A percentile compares a stretch with the other conserved stretches of the same genome.
Evolutionary conservation across 2,113 vertebrate genomes (phyloP).

Genomic region (Ceratotherium simum): DNA sequence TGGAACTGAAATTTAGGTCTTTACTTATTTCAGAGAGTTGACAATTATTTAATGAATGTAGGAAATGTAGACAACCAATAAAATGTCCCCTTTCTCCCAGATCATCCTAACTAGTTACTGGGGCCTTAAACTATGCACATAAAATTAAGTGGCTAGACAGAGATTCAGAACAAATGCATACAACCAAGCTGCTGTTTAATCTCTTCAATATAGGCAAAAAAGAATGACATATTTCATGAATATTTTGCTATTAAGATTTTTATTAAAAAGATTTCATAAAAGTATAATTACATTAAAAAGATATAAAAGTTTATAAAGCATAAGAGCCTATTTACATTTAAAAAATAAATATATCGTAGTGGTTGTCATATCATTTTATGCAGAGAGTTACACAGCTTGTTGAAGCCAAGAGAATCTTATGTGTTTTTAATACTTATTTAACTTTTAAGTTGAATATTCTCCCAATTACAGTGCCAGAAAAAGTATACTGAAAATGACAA

Average conservation of each 20-base stretch:
- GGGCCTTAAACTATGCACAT: not conserved
- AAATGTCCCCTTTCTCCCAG: not conserved
- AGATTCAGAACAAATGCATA: slow-evolving; percentile 48
- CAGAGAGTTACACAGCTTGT: not conserved
- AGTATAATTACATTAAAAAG: slow-evolving; percentile 33
- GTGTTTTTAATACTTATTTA: slow-evolving; percentile 45
- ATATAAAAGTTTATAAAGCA: slow-evolving; percentile 24
- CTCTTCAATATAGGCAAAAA: not conserved
- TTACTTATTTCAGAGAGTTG: slow-evolving; percentile 21
- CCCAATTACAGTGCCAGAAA: slow-evolving; percentile 14
- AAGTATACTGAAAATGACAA: slow-evolving; percentile 56
- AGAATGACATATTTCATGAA: slow-evolving; percentile 1
- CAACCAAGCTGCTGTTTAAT: not conserved
- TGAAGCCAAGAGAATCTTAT: slow-evolving; percentile 41
- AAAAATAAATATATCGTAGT: not conserved
- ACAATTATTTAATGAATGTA: slow-evolving; percentile 34
- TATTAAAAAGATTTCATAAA: slow-evolving; percentile 25
- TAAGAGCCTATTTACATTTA: slow-evolving; percentile 25
- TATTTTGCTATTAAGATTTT: slow-evolving; percentile 44
- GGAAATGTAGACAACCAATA: not conserved
- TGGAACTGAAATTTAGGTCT: slow-evolving; percentile 27
- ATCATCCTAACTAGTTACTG: not conserved
- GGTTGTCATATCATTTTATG: slow-evolving; percentile 2
- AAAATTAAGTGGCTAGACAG: slow-evolving; percentile 23
- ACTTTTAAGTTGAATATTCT: slow-evolving; percentile 53